Conservation (phyloP, 2,113 vertebrate genomes). For the Climacteris rufus region DNA sequence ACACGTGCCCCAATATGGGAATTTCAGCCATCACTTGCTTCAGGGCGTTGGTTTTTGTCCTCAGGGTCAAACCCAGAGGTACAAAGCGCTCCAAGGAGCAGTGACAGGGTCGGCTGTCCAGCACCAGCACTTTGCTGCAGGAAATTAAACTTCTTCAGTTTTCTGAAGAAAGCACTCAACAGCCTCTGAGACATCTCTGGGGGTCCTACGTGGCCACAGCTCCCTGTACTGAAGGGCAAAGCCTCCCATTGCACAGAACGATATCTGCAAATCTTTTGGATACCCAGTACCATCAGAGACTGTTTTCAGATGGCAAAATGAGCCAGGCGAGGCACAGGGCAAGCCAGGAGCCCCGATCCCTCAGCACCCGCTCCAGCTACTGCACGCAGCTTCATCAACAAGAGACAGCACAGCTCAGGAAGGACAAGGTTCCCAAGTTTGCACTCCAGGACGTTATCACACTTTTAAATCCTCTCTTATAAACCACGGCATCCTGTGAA, state of each 20-base stretch:
- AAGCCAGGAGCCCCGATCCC: background rate
- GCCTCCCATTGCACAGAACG: background rate
- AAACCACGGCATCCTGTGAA: background rate
- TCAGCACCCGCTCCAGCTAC: background rate
- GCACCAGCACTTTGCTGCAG: background rate
- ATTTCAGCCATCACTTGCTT: background rate
- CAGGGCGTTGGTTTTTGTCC: background rate
- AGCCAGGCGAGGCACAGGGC: fast-evolving
- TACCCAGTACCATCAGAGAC: background rate
- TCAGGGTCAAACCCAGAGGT: background rate
- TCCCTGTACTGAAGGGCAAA: background rate
- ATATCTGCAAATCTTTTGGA: background rate
- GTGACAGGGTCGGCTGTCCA: fast-evolving
- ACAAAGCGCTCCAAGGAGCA: background rate
- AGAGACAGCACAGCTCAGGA: background rate
- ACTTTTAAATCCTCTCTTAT: background rate
- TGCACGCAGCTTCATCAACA: fast-evolving
- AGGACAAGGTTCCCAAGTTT: background rate
- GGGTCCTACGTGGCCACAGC: background rate
- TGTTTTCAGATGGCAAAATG: background rate
- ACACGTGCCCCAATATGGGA: fast-evolving
- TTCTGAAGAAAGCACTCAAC: background rate
- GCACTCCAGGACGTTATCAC: background rate
- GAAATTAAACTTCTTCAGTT: background rate
- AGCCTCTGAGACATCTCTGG: background rate